These are phyloP conservation scores for Pomatorhinus ruficollis DNA, from an alignment of 2,113 vertebrate genomes.

Conservation along the genomic window DNA sequence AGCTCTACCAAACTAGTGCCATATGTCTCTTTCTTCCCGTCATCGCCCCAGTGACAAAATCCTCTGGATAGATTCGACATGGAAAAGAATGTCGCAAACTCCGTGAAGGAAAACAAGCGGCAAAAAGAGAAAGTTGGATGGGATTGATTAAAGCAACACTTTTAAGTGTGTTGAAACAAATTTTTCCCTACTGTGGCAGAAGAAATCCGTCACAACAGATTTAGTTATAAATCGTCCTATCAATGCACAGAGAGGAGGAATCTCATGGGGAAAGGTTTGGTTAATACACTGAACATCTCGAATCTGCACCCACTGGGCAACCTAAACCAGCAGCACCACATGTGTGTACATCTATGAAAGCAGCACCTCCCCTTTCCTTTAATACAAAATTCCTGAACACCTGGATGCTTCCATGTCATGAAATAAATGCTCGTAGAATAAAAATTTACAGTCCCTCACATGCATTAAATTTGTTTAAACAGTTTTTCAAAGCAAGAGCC, in stretches of 20 bases:
- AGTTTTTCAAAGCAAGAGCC: slow-evolving; percentile 73
- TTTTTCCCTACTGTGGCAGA: not conserved
- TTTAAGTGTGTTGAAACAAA: slow-evolving; percentile 35
- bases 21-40: slow-evolving; percentile 31
- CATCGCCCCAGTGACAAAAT: slow-evolving; percentile 40
- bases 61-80: not conserved
- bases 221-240: not conserved
- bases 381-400: slow-evolving; percentile 60
- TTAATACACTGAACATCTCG: not conserved
- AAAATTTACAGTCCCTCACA: slow-evolving; percentile 79
- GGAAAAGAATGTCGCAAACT: slow-evolving; percentile 34
- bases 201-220: not conserved
- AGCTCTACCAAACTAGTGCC: slow-evolving; percentile 21
- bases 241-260: not conserved
- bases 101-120: not conserved
- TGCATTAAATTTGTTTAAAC: slow-evolving; percentile 80
- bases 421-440: slow-evolving; percentile 75
- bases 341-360: not conserved
- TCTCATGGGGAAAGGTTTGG: not conserved
- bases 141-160: slow-evolving; percentile 52
- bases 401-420: slow-evolving; percentile 51
- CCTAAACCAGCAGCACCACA: not conserved
- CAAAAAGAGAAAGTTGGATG: slow-evolving; percentile 25
- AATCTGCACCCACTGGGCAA: not conserved
- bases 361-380: not conserved